Conservation (phyloP, 2,797 vertebrate species). For the Eleutherodactylus coqui region DNA sequence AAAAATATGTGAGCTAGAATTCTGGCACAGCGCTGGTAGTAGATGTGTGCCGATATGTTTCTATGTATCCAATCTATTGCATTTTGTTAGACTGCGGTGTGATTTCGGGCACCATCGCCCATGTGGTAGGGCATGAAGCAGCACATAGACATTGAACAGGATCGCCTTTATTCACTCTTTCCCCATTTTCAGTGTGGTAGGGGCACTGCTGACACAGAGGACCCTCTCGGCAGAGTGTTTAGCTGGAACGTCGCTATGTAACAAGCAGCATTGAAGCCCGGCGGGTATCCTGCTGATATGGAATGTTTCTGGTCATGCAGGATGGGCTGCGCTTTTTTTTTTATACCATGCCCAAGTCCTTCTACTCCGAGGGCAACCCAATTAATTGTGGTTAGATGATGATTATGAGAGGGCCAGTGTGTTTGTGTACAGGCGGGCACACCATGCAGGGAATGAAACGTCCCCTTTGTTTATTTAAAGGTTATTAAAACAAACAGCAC, state of each 20-base stretch:
- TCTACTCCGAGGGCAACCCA: constrained; percentile 11
- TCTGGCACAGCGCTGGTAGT: too few relatives aligned
- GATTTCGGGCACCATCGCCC: too few relatives aligned
- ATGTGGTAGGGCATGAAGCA: too few relatives aligned
- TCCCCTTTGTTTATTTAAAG: constrained; percentile 60
- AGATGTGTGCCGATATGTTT: too few relatives aligned
- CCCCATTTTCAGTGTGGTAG: not conserved
- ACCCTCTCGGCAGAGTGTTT: not conserved
- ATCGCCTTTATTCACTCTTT: not conserved
- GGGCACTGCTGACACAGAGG: not conserved
- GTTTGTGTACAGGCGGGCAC: constrained; percentile 38
- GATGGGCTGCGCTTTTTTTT: constrained; percentile 37
- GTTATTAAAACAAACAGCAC: constrained; percentile 59
- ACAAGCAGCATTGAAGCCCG: not conserved
- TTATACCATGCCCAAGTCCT: constrained; percentile 7
- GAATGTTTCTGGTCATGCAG: constrained; percentile 37
- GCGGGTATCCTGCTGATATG: constrained; percentile 35
- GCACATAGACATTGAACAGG: too few relatives aligned
- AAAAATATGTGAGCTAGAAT: too few relatives aligned
- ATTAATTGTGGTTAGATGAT: constrained; percentile 43
- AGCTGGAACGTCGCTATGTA: not conserved
- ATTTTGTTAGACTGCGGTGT: too few relatives aligned
- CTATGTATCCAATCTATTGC: too few relatives aligned
- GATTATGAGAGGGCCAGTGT: constrained; percentile 33
- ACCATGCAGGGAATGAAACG: constrained; percentile 47